Evolutionary conservation across 2,888 invertebrate species (phyloP), one percentile per base, ranked within the genome.

Genomic region (Thysanoteuthis rhombus): DNA sequence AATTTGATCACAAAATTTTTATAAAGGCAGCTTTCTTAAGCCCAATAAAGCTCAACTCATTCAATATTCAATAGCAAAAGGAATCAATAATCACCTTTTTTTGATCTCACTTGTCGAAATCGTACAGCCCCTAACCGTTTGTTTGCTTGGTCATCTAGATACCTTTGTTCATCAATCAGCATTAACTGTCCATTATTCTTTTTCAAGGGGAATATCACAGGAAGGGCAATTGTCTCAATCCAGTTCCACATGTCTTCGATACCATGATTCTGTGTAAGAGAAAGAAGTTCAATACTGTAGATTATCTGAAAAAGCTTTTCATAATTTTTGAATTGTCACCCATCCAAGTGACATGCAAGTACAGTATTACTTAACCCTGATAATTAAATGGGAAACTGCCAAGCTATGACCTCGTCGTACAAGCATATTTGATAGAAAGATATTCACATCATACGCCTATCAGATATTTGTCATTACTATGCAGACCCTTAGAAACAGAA

Each of bases 161-260:
- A 95, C 42, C 93, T 92, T 58, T 94, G 95, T 25, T 94, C 93
- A 38, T 94, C 94, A 5, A 94, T 94, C 22, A 93, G 90, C 93
- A 95, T 90, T 28, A 94, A 45, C 22, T 94, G 32, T 1, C 93
- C 94, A 92, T 94, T 94, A 40, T 92, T 94, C 25, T 93, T 90
- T 22, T 75, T 93, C 58, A 94, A 94, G 22, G 95, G 94, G 36
- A 94, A 93, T 0, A 94, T 90, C 22, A 38, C 92, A 5, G 94
- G 94, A 16, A 93, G 90, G n/a, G 93, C 94, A n/a, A 4, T 42
- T 47, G 45, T 32, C 47, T 89, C 52, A 38, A 94, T 89, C 94
- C 94, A 94, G 2, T n/a, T 36, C 93, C 94, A 94, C 19, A 94
- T 92, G 52, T 91, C 93, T 28, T 58, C 28, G 22, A 38, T 92